phyloP scores from a whole-genome alignment of 2,888 invertebrate genomes.

The Clistopyga incitator region DNA sequence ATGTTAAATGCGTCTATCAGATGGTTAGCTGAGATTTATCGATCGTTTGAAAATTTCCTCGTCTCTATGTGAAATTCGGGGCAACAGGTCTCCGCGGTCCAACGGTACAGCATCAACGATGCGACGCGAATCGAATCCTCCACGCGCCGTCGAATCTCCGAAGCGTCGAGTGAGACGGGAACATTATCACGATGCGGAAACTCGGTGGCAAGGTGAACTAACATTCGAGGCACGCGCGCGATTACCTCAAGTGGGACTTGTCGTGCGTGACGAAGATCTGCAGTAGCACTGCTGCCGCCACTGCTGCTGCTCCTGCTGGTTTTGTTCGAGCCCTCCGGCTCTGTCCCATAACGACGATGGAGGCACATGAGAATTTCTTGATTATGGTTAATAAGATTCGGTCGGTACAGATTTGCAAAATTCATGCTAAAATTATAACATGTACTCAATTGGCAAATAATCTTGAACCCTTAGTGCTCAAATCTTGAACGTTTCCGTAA shows the following conservation, averaged over 20 bases:
- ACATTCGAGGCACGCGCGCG: constrained; percentile 72
- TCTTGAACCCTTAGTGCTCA: too few species aligned
- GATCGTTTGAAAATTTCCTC: constrained; percentile 43
- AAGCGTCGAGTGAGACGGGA: constrained; percentile 58
- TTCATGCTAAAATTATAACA: neutral
- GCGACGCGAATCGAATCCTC: constrained; percentile 70
- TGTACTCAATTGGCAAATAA: too few species aligned
- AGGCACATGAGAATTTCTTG: constrained; percentile 47
- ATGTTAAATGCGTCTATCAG: too few species aligned
- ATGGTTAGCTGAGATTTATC: neutral
- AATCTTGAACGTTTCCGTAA: too few species aligned
- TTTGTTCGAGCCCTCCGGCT: constrained; percentile 39
- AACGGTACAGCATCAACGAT: constrained; percentile 69
- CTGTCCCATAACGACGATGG: constrained; percentile 38
- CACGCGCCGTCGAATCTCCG: constrained; percentile 65
- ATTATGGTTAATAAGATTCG: constrained; percentile 40
- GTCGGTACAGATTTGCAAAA: neutral
- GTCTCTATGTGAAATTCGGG: constrained; percentile 60
- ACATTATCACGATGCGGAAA: constrained; percentile 47
- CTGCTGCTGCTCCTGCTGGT: constrained; percentile 45
- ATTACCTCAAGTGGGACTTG: constrained; percentile 71
- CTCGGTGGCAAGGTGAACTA: constrained; percentile 58
- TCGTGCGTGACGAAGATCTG: constrained; percentile 71
- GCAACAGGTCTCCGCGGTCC: constrained; percentile 76
- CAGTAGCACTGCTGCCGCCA: constrained; percentile 47